These are phyloP conservation scores for Scaptomyza tumidula DNA, from an alignment of 2,888 invertebrate species.

Conservation along the genomic window DNA sequence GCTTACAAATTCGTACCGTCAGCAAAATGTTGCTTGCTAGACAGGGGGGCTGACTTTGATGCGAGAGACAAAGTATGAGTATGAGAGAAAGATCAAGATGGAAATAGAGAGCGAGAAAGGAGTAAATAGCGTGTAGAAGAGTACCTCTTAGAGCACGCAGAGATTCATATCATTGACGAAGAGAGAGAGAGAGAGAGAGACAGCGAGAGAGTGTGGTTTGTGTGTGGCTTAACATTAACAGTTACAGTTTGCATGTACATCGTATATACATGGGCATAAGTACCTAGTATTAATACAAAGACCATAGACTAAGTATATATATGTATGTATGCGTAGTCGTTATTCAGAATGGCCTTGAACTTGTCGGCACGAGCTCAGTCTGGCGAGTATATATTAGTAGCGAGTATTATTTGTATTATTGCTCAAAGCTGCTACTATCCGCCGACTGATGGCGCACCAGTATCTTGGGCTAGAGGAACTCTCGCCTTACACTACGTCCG, in stretches of 20 bases:
- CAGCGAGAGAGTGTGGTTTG: slow-evolving; percentile 17
- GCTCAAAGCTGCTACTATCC: slow-evolving; percentile 78
- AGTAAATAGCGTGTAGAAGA: background rate
- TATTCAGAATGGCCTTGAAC: slow-evolving; percentile 42
- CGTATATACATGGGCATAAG: slow-evolving; percentile 8
- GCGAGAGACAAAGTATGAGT: slow-evolving; percentile 9
- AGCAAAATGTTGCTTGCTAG: slow-evolving; percentile 25
- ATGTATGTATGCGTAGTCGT: slow-evolving; percentile 62
- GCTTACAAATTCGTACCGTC: slow-evolving; percentile 43
- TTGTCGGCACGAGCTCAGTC: slow-evolving; percentile 11
- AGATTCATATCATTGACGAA: slow-evolving; percentile 10
- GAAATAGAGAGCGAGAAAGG: background rate
- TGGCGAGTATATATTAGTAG: slow-evolving; percentile 5
- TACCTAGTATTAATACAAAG: slow-evolving; percentile 3
- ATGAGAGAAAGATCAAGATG: slow-evolving; percentile 3
- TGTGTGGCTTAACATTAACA: slow-evolving; percentile 45
- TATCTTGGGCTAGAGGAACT: slow-evolving; percentile 85
- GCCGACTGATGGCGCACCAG: slow-evolving; percentile 84
- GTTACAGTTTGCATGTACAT: slow-evolving; percentile 41
- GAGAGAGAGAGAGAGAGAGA: slow-evolving; percentile 17
- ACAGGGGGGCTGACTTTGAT: background rate
- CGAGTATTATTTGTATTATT: slow-evolving; percentile 12
- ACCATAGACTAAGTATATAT: slow-evolving; percentile 13
- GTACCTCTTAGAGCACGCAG: slow-evolving; percentile 5
- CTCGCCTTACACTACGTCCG: slow-evolving; percentile 81